Evolutionary conservation across 2,113 vertebrate genomes (phyloP).

Genomic region (Corydoras sp.): DNA sequence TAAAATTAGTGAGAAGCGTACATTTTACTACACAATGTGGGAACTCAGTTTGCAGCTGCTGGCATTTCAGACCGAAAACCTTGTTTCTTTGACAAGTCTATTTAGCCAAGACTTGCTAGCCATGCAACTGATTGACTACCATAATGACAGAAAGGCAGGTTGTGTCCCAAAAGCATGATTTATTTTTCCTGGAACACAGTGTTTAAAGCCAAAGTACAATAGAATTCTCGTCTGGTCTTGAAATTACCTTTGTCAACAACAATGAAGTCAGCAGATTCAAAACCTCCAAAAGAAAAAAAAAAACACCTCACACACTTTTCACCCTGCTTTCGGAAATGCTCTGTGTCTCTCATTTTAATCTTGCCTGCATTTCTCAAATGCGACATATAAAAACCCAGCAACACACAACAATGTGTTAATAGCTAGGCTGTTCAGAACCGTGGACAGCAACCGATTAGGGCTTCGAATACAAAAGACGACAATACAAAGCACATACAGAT

Average conservation of each 20-base stretch:
- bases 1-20: background rate
- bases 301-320: no score
- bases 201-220: conserved; percentile 18
- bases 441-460: no score
- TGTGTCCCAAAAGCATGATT: conserved; percentile 44
- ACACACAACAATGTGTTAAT: no score
- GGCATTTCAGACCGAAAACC: conserved; percentile 6
- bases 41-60: no score
- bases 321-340: no score
- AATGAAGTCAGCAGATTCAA: background rate
- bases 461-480: no score
- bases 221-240: conserved; percentile 7
- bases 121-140: conserved; percentile 54
- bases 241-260: conserved; percentile 15
- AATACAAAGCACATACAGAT: no score
- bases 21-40: no score
- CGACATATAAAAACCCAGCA: no score
- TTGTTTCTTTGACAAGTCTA: conserved; percentile 64
- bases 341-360: no score
- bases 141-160: conserved; percentile 51
- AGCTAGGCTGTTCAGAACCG: no score
- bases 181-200: conserved; percentile 5
- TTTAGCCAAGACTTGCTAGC: conserved; percentile 54
- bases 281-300: background rate
- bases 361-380: no score